A percentile compares a stretch with the other conserved stretches of the same genome.
Conservation (phyloP, 1,140 invertebrate genomes). For the Whitmania pigra region DNA sequence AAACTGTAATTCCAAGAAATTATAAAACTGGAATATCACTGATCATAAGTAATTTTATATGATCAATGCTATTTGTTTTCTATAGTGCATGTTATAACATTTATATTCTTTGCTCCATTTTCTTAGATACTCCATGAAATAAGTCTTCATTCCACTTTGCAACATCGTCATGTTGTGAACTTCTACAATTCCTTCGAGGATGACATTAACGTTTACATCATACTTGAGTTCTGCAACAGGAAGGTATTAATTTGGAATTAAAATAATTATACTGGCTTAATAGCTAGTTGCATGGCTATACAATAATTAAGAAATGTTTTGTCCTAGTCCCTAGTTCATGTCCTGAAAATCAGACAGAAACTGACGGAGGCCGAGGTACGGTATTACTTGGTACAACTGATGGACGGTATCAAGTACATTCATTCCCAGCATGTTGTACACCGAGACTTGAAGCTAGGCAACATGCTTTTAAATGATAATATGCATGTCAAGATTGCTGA, state of each 20-base stretch:
- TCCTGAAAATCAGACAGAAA: slow-evolving; percentile 36
- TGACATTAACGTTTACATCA: slow-evolving; percentile 14
- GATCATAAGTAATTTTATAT: too few relatives aligned
- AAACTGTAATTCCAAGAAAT: too few relatives aligned
- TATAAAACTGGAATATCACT: too few relatives aligned
- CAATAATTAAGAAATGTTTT: not conserved
- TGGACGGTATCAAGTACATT: slow-evolving; percentile 27
- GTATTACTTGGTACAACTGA: slow-evolving; percentile 36
- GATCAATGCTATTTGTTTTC: too few relatives aligned
- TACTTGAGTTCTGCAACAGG: slow-evolving; percentile 12
- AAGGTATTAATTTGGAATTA: slow-evolving; percentile 5
- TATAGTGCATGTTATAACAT: not conserved
- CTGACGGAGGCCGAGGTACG: slow-evolving; percentile 38
- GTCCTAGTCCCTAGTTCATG: slow-evolving; percentile 36
- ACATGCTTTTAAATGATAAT: slow-evolving; percentile 38
- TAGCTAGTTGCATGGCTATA: not conserved
- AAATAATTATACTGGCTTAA: not conserved
- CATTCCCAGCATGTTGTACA: slow-evolving; percentile 31
- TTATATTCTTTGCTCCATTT: not conserved
- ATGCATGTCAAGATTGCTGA: slow-evolving; percentile 43
- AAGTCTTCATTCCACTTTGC: not conserved
- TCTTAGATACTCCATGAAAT: slow-evolving; percentile 9
- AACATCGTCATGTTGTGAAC: slow-evolving; percentile 7
- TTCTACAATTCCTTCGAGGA: slow-evolving; percentile 17
- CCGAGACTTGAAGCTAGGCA: slow-evolving; percentile 41